phyloP scores from a whole-genome alignment of 1,140 invertebrate species.

The Musca vetustissima region DNA sequence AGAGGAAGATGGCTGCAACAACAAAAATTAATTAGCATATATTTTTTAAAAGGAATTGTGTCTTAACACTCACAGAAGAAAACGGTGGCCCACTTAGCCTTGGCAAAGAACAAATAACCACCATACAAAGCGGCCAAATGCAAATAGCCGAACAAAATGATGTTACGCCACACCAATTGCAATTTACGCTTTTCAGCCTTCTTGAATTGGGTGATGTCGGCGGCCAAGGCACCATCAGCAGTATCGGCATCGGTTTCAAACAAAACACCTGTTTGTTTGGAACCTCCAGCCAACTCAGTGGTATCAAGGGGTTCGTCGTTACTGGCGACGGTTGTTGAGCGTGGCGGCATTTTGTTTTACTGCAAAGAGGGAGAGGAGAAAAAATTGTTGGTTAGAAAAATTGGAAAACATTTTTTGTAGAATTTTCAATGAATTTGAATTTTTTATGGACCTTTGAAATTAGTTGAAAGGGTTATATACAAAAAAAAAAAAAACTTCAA shows the following conservation, averaged over 20 bases:
- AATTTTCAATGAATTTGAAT: too few relatives aligned
- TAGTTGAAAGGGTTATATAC: too few relatives aligned
- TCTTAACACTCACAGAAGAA: constrained; percentile 64
- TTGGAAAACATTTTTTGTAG: too few relatives aligned
- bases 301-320: background rate
- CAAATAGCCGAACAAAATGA: constrained; percentile 79
- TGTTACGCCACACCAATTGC: constrained; percentile 90
- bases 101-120: constrained; percentile 73
- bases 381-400: too few relatives aligned
- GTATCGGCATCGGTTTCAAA: constrained; percentile 65
- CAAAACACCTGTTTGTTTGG: constrained; percentile 60
- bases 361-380: constrained; percentile 16
- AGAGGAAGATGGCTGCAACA: constrained; percentile 51
- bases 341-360: constrained; percentile 41
- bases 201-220: constrained; percentile 47
- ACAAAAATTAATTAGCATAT: constrained; percentile 59
- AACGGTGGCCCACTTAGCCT: constrained; percentile 74
- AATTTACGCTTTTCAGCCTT: constrained; percentile 53
- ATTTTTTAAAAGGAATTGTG: background rate
- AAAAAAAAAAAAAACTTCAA: too few relatives aligned
- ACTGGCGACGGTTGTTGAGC: constrained; percentile 31
- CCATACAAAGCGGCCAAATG: constrained; percentile 88
- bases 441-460: too few relatives aligned
- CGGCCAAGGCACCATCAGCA: constrained; percentile 57
- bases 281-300: background rate